Evolutionary conservation across 2,797 vertebrate species (phyloP).

Genomic region (Petrocephalus schoutedeni): DNA sequence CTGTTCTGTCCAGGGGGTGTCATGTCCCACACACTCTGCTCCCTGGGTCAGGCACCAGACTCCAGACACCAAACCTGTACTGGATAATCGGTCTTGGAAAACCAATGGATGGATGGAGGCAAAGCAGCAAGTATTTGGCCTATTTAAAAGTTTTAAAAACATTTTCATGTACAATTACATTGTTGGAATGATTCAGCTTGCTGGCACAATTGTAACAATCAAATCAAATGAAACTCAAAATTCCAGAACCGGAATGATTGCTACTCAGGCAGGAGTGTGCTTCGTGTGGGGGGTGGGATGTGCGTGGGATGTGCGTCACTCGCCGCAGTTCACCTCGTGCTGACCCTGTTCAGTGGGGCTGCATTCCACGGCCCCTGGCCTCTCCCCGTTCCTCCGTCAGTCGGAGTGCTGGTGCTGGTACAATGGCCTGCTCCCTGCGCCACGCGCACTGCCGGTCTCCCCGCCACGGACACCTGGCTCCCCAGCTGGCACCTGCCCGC

Average conservation of each 20-base stretch:
- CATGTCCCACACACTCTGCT: neutral
- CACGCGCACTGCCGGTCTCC: neutral
- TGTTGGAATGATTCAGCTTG: neutral
- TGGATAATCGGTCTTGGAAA: neutral
- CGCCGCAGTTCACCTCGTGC: neutral
- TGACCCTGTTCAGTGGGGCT: neutral
- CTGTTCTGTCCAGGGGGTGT: neutral
- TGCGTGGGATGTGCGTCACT: neutral
- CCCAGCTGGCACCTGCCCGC: neutral
- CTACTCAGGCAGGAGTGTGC: neutral
- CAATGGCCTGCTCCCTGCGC: neutral
- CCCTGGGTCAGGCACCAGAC: neutral
- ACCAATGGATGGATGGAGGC: too few relatives aligned
- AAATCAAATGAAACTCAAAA: neutral
- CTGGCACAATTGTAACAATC: neutral
- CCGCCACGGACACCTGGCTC: neutral
- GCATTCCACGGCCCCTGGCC: neutral
- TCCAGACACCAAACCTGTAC: neutral
- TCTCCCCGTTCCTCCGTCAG: neutral
- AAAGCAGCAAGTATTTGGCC: neutral
- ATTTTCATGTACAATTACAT: neutral
- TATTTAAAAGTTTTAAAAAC: neutral
- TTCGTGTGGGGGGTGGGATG: too few relatives aligned
- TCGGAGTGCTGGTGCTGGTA: neutral
- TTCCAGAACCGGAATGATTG: neutral